Conservation (phyloP, 2,797 vertebrate genomes). For the Pitangus sulphuratus region DNA sequence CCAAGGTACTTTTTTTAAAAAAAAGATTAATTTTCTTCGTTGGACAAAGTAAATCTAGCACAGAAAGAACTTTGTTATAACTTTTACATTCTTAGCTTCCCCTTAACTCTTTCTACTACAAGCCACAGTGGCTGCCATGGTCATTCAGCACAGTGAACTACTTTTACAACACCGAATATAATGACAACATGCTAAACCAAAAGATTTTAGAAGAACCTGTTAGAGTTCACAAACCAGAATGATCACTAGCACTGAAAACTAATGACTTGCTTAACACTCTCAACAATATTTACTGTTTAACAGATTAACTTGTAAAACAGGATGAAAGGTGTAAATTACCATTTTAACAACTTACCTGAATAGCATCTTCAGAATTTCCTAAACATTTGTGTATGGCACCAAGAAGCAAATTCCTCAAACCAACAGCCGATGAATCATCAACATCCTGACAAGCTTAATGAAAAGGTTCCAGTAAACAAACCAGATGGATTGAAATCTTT, state of each 20-base stretch:
- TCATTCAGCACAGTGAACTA: not conserved
- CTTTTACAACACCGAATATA: not conserved
- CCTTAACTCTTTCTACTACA: not conserved
- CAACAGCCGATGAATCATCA: slow-evolving; percentile 83
- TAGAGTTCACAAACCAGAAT: not conserved
- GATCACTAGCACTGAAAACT: not conserved
- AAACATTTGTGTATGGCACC: slow-evolving; percentile 96
- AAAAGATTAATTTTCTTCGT: not conserved
- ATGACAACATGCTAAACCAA: not conserved
- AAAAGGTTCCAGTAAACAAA: slow-evolving; percentile 23
- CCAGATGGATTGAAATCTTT: not conserved
- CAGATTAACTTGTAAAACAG: not conserved
- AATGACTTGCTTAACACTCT: not conserved
- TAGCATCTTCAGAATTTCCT: slow-evolving; percentile 90
- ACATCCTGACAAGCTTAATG: slow-evolving; percentile 89
- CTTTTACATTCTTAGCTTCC: not conserved
- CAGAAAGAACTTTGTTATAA: not conserved
- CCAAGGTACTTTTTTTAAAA: fast-evolving
- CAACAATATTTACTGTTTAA: not conserved
- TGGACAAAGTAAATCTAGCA: not conserved
- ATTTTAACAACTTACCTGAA: slow-evolving; percentile 82
- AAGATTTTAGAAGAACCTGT: not conserved
- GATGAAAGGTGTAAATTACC: not conserved
- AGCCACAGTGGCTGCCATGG: not conserved
- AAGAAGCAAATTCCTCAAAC: slow-evolving; percentile 93